Percentiles rank a stretch among this genome's conserved stretches.
Conservation (phyloP, 2,888 invertebrate species). For the Limnephilus lunatus region DNA sequence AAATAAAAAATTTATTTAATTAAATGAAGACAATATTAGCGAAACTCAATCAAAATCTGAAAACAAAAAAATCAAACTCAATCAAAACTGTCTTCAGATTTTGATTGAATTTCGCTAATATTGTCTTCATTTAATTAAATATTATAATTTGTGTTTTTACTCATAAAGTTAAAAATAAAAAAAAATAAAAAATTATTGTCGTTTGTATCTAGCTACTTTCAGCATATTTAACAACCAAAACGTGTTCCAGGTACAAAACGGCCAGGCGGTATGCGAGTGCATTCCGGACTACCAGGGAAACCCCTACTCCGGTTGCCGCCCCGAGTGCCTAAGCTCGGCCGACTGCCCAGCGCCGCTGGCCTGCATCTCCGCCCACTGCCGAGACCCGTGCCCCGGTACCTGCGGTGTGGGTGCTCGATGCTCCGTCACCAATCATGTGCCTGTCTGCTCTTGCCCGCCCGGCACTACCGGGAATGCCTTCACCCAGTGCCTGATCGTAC, state of each 20-base stretch:
- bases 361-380: slow-evolving; percentile 89
- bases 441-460: slow-evolving; percentile 85
- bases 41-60: no score
- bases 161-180: no score
- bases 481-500: slow-evolving; percentile 77
- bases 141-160: no score
- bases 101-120: no score
- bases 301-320: slow-evolving; percentile 86
- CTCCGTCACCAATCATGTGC: slow-evolving; percentile 83
- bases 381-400: slow-evolving; percentile 88
- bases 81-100: no score
- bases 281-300: slow-evolving; percentile 85
- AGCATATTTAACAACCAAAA: not conserved
- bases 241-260: slow-evolving; percentile 70
- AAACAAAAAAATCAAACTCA: no score
- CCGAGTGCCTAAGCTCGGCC: slow-evolving; percentile 92
- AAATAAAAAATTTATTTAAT: no score
- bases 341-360: slow-evolving; percentile 90
- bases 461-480: slow-evolving; percentile 85
- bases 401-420: slow-evolving; percentile 91
- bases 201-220: not conserved
- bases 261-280: slow-evolving; percentile 85
- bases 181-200: no score
- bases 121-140: no score
- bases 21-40: no score